Conservation (phyloP, 1,140 invertebrate species). For the Ridgeia piscesae region DNA sequence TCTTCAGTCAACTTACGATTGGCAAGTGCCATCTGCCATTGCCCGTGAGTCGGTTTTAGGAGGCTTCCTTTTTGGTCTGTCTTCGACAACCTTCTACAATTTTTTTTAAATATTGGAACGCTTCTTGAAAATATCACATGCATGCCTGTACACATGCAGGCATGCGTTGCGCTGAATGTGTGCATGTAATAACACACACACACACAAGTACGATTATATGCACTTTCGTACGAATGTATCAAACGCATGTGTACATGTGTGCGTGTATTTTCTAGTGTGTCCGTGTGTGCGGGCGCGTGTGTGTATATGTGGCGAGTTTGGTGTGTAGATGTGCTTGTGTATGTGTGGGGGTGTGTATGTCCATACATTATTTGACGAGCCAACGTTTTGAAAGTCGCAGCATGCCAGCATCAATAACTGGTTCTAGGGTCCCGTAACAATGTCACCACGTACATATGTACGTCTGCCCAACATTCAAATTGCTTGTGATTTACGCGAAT, state of each 20-base stretch:
- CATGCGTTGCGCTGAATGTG: too few species aligned
- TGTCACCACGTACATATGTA: not conserved
- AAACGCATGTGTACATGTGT: too few species aligned
- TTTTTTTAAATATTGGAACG: not conserved
- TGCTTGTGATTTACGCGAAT: not conserved
- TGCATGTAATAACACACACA: too few species aligned
- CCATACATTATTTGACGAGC: not conserved
- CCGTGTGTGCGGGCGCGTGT: too few species aligned
- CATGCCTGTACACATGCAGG: too few species aligned
- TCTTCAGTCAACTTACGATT: not conserved
- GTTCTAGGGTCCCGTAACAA: not conserved
- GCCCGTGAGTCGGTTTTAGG: not conserved
- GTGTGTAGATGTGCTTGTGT: too few species aligned
- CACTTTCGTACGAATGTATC: too few species aligned
- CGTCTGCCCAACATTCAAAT: not conserved
- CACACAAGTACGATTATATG: too few species aligned
- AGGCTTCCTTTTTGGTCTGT: not conserved
- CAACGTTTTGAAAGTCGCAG: not conserved
- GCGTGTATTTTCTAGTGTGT: too few species aligned
- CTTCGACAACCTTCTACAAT: not conserved
- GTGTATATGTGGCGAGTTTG: too few species aligned
- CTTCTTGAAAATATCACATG: not conserved
- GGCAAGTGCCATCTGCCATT: not conserved
- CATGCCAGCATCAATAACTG: not conserved
- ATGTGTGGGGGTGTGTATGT: too few species aligned